Evolutionary conservation across 2,113 vertebrate genomes (phyloP).

Genomic region (Dipodomys merriami): DNA sequence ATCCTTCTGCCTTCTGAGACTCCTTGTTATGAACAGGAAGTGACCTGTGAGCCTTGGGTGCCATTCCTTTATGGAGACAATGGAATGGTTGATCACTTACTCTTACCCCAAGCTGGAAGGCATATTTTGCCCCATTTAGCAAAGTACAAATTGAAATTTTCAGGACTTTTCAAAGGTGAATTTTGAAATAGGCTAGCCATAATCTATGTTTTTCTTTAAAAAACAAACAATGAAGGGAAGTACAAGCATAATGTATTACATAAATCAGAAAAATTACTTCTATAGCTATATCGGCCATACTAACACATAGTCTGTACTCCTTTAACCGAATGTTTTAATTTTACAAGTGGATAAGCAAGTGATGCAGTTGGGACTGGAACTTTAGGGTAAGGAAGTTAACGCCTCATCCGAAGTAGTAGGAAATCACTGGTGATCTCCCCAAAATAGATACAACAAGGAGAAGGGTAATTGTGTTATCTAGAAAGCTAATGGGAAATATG

Average conservation of each 20-base stretch:
- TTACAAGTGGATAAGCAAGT: accelerated
- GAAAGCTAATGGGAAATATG: background rate
- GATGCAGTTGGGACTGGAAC: background rate
- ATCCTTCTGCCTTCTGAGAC: background rate
- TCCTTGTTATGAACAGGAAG: accelerated
- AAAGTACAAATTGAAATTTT: background rate
- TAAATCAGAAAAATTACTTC: background rate
- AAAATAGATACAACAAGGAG: background rate
- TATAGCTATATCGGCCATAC: background rate
- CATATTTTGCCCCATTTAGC: background rate
- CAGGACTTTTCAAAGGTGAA: background rate
- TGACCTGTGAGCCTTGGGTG: background rate
- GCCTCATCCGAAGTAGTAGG: background rate
- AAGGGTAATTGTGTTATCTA: background rate
- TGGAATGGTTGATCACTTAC: background rate
- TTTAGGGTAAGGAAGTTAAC: background rate
- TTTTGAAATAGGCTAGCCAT: background rate
- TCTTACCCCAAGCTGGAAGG: background rate
- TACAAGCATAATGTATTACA: background rate
- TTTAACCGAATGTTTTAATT: background rate
- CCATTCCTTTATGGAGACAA: background rate
- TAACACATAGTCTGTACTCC: background rate
- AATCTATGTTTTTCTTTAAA: background rate
- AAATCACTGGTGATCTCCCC: background rate
- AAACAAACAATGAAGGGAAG: background rate